These are phyloP conservation scores for Globia sparganii DNA, from an alignment of 2,888 invertebrate genomes.

Conservation along the genomic window DNA sequence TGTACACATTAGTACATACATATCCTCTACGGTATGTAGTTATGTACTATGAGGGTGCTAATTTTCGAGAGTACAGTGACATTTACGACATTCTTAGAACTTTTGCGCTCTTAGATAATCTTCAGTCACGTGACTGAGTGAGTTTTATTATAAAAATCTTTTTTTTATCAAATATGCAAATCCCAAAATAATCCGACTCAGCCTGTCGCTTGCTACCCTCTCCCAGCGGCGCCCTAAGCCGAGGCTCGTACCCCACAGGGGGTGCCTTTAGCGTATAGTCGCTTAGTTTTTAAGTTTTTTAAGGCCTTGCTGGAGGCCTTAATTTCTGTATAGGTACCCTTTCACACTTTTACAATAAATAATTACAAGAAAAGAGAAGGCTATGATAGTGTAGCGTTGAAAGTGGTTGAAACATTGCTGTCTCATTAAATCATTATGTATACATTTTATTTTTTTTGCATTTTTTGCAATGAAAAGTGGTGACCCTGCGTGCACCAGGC, in stretches of 20 bases:
- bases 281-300: too few species aligned
- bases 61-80: conserved; percentile 16
- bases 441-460: neutral
- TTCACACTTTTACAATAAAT: neutral
- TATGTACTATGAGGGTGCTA: conserved; percentile 11
- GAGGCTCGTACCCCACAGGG: too few species aligned
- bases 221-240: too few species aligned
- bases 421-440: too few species aligned
- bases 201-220: too few species aligned
- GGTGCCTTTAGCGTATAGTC: too few species aligned
- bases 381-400: neutral
- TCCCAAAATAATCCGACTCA: too few species aligned
- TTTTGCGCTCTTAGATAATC: conserved; percentile 5
- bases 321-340: neutral
- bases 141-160: neutral
- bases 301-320: too few species aligned
- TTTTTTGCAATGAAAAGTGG: neutral
- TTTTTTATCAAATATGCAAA: neutral
- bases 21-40: conserved; percentile 2
- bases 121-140: neutral
- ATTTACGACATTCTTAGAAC: conserved; percentile 5
- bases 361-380: neutral
- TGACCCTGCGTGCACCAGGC: conserved; percentile 27
- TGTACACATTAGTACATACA: neutral
- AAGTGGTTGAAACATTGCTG: neutral